A percentile compares a stretch with the other conserved stretches of the same genome.
Evolutionary conservation across 2,888 invertebrate genomes (phyloP).

Genomic region (Pteria penguin): DNA sequence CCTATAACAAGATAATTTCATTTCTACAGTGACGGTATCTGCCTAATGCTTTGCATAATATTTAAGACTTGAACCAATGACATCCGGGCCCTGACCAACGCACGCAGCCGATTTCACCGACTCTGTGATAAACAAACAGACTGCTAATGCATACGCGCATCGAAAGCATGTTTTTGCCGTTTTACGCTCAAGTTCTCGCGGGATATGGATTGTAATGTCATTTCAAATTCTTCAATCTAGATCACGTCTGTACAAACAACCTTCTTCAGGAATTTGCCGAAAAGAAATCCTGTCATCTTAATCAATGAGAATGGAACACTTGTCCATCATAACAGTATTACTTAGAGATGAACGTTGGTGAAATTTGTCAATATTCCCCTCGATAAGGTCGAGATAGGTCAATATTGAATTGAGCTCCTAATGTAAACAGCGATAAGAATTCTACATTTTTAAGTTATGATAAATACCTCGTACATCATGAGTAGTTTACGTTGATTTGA

Average conservation of each 20-base stretch:
- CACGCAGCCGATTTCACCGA: no score
- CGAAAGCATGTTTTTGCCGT: no score
- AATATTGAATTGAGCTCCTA: not conserved
- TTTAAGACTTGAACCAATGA: no score
- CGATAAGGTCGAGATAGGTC: conserved; percentile 18
- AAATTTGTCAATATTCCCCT: conserved; percentile 22
- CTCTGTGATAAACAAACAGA: no score
- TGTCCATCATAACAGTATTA: not conserved
- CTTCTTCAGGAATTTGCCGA: not conserved
- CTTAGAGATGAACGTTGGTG: conserved; percentile 12
- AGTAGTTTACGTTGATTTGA: not conserved
- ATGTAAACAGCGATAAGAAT: not conserved
- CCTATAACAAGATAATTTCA: no score
- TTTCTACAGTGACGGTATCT: no score
- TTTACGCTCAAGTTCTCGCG: no score
- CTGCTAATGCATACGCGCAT: no score
- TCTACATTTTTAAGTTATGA: not conserved
- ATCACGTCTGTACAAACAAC: not conserved
- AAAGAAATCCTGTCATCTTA: not conserved
- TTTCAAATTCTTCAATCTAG: not conserved
- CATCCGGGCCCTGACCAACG: no score
- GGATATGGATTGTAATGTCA: not conserved
- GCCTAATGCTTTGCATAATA: no score
- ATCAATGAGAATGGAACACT: not conserved
- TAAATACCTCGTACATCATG: not conserved